Base-by-base conservation (phyloP, 2,113 vertebrate species). In the Danionella cerebrum region DNA sequence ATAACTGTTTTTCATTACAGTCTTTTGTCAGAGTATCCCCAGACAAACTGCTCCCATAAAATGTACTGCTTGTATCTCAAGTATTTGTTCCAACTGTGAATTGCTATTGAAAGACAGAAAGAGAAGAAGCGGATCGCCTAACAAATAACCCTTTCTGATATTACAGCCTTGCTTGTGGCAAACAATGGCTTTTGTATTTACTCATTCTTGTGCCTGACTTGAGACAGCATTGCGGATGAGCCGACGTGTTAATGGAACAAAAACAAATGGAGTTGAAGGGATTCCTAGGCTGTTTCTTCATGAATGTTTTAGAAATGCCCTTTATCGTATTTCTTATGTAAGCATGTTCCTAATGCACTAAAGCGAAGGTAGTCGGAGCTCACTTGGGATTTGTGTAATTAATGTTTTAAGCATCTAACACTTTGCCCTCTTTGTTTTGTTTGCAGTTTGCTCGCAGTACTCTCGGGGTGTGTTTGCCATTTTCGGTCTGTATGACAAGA, bases 391-490 rank as follows among this genome's bases (percentile, higher is more conserved):
- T 38, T 58, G 42, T 75, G 59, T 71, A 71, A 71, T 70, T 71
- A 75, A 63, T 50, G 35, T 62, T 42, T 55, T 22, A 69, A 57
- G 24, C 22, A 39, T 54, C 48, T 62, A 31, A 58, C 44, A 27
- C 52, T 54, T 38, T 71, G 24, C 24, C 7, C 54, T 6, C 21
- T 73, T 31, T 51, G 27, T 65, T 60, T 19, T 67, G 11, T 35
- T 53, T 44, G 14, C 89, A 98, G 96, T 99, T 83, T 99, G 96
- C 80, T 99, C 96, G 71, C 96, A 99, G 86, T 99, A 98, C 80
- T 98, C 96, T 10, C 90, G 95, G 81, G 96, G 96, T 69, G 96
- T 98, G 75, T 99, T 98, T 75, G 94, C 96, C 86, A 98, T 99
- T 84, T 98, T 99, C 79, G 96, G 96, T 86, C 91, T 99, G 58